A percentile compares a stretch with the other conserved stretches of the same genome.
phyloP scores from a whole-genome alignment of 2,888 invertebrate species.

The Coremacera marginata region DNA sequence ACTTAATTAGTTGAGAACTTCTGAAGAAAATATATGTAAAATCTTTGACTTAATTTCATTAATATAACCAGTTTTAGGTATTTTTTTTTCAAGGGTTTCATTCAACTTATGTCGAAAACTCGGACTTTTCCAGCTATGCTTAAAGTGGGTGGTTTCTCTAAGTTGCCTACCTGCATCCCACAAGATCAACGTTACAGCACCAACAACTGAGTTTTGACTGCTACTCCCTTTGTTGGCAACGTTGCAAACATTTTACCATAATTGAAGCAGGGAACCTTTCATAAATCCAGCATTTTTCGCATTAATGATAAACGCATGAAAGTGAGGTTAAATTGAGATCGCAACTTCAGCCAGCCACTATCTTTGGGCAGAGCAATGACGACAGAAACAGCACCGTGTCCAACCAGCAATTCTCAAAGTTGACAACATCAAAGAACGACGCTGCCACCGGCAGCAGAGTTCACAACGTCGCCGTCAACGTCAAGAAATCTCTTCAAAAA shows the following conservation, averaged over 20 bases:
- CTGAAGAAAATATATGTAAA: too few relatives aligned
- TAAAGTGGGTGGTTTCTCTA: too few relatives aligned
- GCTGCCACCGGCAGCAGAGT: background rate
- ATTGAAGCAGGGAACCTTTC: too few relatives aligned
- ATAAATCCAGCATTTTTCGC: constrained; percentile 15
- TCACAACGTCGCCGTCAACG: constrained; percentile 26
- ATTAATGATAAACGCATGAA: constrained; percentile 18
- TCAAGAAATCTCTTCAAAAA: constrained; percentile 51
- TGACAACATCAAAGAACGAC: constrained; percentile 32
- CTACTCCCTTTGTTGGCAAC: background rate
- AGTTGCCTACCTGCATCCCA: too few relatives aligned
- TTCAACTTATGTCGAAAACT: too few relatives aligned
- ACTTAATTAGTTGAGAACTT: too few relatives aligned
- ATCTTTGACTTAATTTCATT: too few relatives aligned
- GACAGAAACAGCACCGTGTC: constrained; percentile 30
- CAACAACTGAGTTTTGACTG: background rate
- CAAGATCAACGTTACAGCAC: too few relatives aligned
- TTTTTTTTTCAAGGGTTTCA: too few relatives aligned
- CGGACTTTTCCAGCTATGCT: too few relatives aligned
- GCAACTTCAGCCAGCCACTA: constrained; percentile 44
- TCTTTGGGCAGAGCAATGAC: constrained; percentile 38
- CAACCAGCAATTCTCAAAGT: constrained; percentile 40
- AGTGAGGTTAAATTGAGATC: constrained; percentile 48
- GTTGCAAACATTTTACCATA: background rate
- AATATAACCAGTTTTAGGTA: too few relatives aligned